These are phyloP conservation scores for Lepus oiostolus DNA, from an alignment of 2,797 vertebrate genomes.

Conservation along the genomic window DNA sequence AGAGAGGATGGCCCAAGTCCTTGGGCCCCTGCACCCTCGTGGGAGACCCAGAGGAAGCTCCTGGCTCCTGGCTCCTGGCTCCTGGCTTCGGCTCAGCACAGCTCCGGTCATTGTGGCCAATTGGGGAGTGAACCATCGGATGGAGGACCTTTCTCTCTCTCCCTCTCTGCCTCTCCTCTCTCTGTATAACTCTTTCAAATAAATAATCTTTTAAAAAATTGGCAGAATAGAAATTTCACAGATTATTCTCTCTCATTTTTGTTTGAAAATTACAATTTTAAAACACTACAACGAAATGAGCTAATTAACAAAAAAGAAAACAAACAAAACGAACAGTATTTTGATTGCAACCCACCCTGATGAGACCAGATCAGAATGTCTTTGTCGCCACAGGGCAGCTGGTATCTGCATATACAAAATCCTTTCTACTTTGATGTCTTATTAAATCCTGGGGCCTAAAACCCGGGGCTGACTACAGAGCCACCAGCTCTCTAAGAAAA, in stretches of 20 bases:
- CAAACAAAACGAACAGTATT: slow-evolving; percentile 41
- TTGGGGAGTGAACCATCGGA: too few species aligned
- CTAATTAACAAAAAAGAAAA: neutral
- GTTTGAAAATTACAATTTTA: slow-evolving; percentile 47
- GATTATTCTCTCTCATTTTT: neutral
- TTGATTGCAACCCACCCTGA: slow-evolving; percentile 31
- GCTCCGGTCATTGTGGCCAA: too few species aligned
- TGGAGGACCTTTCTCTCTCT: too few species aligned
- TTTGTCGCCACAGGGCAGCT: slow-evolving; percentile 45
- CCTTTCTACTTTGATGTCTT: slow-evolving; percentile 60
- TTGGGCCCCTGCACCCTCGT: too few species aligned
- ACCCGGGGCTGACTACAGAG: neutral
- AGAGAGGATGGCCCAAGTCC: too few species aligned
- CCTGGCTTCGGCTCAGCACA: too few species aligned
- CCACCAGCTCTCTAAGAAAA: neutral
- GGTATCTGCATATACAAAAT: slow-evolving; percentile 52
- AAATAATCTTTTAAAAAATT: neutral
- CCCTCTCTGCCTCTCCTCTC: too few species aligned
- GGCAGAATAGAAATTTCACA: neutral
- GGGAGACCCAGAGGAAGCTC: too few species aligned
- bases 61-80: too few species aligned
- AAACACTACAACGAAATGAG: neutral
- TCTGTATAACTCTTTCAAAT: too few species aligned
- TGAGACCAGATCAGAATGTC: neutral
- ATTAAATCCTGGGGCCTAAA: slow-evolving; percentile 60